These are phyloP conservation scores for Lycaon pictus DNA, from an alignment of 2,113 vertebrate genomes.

Conservation along the genomic window DNA sequence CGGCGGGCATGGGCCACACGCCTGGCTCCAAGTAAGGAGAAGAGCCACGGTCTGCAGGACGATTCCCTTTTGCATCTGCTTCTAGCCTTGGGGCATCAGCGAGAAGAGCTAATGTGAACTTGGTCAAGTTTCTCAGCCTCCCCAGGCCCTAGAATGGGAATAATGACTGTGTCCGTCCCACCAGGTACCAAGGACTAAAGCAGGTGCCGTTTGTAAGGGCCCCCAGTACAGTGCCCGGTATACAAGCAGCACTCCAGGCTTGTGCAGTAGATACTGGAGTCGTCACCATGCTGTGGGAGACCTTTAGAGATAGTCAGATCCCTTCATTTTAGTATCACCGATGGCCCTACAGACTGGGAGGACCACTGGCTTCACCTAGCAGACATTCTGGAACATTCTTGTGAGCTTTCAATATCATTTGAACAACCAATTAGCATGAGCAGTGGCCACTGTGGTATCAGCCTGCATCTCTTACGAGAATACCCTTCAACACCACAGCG, in stretches of 20 bases:
- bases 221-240: neutral
- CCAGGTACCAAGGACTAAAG: neutral
- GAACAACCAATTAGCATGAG: neutral
- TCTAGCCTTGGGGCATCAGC: neutral
- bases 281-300: fast-evolving
- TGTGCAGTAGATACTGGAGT: neutral
- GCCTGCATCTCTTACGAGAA: neutral
- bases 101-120: neutral
- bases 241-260: neutral
- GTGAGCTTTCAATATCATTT: neutral
- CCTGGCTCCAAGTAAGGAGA: neutral
- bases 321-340: neutral
- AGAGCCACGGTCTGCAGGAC: neutral
- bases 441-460: neutral
- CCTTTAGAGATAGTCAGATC: neutral
- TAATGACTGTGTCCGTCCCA: neutral
- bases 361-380: neutral
- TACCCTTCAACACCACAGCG: neutral
- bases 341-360: neutral
- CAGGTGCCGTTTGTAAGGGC: neutral
- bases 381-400: neutral
- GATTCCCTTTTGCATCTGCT: neutral
- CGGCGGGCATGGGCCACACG: neutral
- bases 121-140: neutral
- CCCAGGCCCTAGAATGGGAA: neutral